A percentile compares a stretch with the other conserved stretches of the same genome.
Evolutionary conservation across 2,113 vertebrate genomes (phyloP).

Genomic region (Archilochus colubris): DNA sequence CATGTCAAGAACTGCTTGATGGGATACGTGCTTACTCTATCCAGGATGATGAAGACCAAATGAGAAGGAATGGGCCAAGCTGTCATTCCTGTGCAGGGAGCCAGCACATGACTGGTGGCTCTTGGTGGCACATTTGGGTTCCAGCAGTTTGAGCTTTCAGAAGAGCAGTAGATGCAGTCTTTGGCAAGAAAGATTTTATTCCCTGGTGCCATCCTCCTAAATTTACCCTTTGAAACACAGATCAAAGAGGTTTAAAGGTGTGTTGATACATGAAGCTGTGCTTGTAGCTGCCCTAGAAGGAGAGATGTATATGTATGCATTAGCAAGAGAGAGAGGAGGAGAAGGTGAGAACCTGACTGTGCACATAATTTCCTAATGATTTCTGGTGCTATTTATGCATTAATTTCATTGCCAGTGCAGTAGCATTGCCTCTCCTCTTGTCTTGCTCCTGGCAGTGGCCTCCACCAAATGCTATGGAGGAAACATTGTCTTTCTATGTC

Average conservation of each 20-base stretch:
- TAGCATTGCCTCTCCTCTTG: background rate
- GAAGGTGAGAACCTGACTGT: background rate
- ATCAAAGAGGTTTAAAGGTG: background rate
- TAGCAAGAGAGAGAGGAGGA: background rate
- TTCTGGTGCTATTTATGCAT: background rate
- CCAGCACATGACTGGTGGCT: background rate
- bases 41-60: background rate
- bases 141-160: background rate
- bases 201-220: background rate
- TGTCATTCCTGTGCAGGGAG: background rate
- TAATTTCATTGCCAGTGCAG: background rate
- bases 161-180: background rate
- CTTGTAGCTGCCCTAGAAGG: background rate
- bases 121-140: accelerated
- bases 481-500: background rate
- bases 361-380: background rate
- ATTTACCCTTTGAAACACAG: background rate
- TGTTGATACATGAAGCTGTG: background rate
- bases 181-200: background rate
- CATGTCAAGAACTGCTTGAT: background rate
- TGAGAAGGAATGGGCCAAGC: background rate
- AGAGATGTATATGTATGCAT: background rate
- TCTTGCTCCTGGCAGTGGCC: background rate
- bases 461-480: background rate
- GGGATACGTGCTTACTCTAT: background rate